Base-by-base conservation (phyloP, 2,797 vertebrate genomes). In the Sciurus carolinensis region DNA sequence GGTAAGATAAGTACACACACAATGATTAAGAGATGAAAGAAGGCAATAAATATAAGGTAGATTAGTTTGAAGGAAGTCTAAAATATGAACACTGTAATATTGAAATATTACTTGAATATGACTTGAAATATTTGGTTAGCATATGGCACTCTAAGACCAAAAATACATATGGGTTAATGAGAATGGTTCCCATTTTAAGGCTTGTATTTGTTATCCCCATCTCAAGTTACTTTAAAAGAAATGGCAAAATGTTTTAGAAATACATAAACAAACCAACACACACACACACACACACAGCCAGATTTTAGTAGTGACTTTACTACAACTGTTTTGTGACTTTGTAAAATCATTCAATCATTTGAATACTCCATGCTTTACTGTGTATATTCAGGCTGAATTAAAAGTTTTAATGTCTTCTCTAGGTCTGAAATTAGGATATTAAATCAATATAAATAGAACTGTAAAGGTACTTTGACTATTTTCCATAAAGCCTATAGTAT, bases 361-460 rank as follows among this genome's bases (percentile, higher is more conserved):
- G 15, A 28, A 44, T 42, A 89, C 9, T 54, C 4, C 17, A 52
- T 86, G 36, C 82, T 94, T 94, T 17, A 30, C 28, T 94, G 90
- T 66, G 33, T 80, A 4, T 87, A 9, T 50, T 80, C 96, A n/a
- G 22, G 6, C 82, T 92, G 20, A 85, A 93, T 87, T 96, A 76
- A 92, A n/a, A 83, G 47, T 89, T 76, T 59, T 77, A 91, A 79
- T 66, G 13, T 30, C 26, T 71, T 36, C 75, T 73, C 22, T 33
- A 76, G 2, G 8, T 84, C 44, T 75, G 57, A 94, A 84, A 81
- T 79, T 84, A 93, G 13, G 14, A n/a, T 83, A 57, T 17, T 87
- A 76, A 77, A 87, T 90, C 73, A 87, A 66, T 79, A 73, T 39
- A 17, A 79, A 42, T 69, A 12, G 11, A 72, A 39, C 5, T 66